Base-by-base conservation (phyloP, 2,113 vertebrate species). In the Anguilla rostrata region DNA sequence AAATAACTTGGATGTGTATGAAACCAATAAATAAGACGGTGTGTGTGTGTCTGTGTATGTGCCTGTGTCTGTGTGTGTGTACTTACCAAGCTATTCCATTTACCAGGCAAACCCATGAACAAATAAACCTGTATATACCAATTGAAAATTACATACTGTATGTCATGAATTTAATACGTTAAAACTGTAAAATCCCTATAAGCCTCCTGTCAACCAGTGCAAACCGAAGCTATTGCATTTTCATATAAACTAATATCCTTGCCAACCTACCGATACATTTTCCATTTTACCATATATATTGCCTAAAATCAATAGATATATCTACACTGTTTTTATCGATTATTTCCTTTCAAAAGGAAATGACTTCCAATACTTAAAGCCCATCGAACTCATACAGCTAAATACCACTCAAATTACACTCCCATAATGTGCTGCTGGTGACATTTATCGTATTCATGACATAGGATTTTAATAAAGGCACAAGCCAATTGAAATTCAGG, bases 391-490 rank as follows among this genome's bases (percentile, higher is more conserved):
- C 81, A 82, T 53, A 5, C 46, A 29, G 43, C 22, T 29, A 82
- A 66, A 82, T 82, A 82, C n/a, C 81, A 82, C 41, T 82, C 81
- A 82, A 82, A 82, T 82, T 53, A 49, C 80, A 82, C 41, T 22
- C 40, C 39, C 16, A n/a, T 82, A 16, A 82, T 82, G 43, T n/a
- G 41, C 81, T 49, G 20, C 43, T 49, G 22, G 81, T 82, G 81
- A 82, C 43, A 82, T 46, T 53, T 82, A 82, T 82, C 22, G 8
- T 82, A 82, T 53, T 15, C 60, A 66, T 26, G 22, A 66, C 18
- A 66, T 20, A 60, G 20, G 66, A 84, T 40, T 66, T 39, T 57
- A 39, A 63, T 84, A 84, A 84, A 84, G 57, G 34, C 39, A 20
- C 29, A 29, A 15, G 83, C 60, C 83, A 84, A 63, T 41, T 84